Evolutionary conservation across 1,140 invertebrate genomes (phyloP).

Genomic region (Helicoverpa zea): DNA sequence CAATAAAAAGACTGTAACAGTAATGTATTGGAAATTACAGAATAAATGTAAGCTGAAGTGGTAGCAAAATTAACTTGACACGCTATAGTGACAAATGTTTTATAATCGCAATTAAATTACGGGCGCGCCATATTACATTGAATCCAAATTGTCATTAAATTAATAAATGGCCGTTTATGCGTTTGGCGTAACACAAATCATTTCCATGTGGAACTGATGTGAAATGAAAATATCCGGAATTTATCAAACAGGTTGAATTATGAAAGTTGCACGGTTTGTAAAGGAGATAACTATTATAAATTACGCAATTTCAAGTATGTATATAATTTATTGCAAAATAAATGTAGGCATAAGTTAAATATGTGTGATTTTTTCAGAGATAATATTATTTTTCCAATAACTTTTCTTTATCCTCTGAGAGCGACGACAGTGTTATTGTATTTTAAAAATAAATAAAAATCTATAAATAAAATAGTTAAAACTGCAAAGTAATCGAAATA

Average conservation of each 20-base stretch:
- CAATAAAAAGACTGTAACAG: too few relatives aligned
- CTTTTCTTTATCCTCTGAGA: too few relatives aligned
- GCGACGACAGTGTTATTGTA: too few relatives aligned
- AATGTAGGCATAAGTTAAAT: too few relatives aligned
- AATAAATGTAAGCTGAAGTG: background rate
- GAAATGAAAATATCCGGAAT: conserved; percentile 6
- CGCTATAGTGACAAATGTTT: background rate
- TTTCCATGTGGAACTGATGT: background rate
- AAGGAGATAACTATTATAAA: background rate
- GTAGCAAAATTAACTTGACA: background rate
- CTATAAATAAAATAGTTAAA: background rate
- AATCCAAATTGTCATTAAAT: background rate
- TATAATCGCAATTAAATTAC: conserved; percentile 3
- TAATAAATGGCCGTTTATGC: conserved; percentile 21
- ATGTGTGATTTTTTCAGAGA: too few relatives aligned
- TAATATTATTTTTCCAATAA: too few relatives aligned
- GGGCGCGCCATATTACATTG: background rate
- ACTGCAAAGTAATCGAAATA: conserved; percentile 8
- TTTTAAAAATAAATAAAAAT: background rate
- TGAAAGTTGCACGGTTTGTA: background rate
- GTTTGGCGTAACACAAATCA: conserved; percentile 10
- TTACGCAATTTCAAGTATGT: too few relatives aligned
- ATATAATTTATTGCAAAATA: too few relatives aligned
- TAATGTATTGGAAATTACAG: background rate
- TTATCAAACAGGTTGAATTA: background rate